Evolutionary conservation across 2,888 invertebrate species (phyloP), one percentile per base, ranked within the genome.

Genomic region (Blastobasis lacticolella): DNA sequence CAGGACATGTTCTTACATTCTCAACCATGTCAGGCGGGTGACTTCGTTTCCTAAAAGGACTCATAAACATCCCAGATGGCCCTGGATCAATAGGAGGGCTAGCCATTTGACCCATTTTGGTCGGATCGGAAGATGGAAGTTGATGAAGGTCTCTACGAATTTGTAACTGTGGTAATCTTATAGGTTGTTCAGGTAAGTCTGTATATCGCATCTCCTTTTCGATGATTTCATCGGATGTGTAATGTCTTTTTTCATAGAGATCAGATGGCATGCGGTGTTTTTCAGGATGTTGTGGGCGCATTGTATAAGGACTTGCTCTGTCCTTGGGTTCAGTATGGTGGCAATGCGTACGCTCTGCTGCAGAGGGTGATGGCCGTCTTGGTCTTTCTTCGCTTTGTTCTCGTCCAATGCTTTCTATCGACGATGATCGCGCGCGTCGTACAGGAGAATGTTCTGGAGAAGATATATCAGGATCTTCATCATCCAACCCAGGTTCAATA

Each of bases 141-240:
- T 90, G 90, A 63, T 94, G 91, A 44, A 95, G 84, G 71, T 95
- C 95, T 70, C 95, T 88, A 49, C 95, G 90, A 52, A 95, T 95
- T 69, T 95, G 94, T 45, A 95, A 73, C 64, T 91, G 90, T 9
- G 91, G 92, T 68, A 87, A 87, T 65, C 88, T 67, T 23, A 86
- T 71, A 64, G 77, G 83, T 54, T 73, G 82, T 57, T 89, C 84
- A 46, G 88, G 80, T 53, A 82, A 71, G 38, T 90, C 90, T n/a
- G 76, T 66, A 54, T 83, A 89, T 10, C 87, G 79, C 69, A 87
- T 81, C 59, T 89, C 88, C 64, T 82, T 83, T 60, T 86, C 85
- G 43, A 86, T 82, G 4, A 86, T 83, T 72, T 87, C 83, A 46
- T 85, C 88, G 4, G 84, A 83, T 48, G 85, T 88, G 57, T 73